These are phyloP conservation scores for Halichondria panicea DNA, from an alignment of 37 sponge, comb jelly and placozoan species.

Conservation along the genomic window DNA sequence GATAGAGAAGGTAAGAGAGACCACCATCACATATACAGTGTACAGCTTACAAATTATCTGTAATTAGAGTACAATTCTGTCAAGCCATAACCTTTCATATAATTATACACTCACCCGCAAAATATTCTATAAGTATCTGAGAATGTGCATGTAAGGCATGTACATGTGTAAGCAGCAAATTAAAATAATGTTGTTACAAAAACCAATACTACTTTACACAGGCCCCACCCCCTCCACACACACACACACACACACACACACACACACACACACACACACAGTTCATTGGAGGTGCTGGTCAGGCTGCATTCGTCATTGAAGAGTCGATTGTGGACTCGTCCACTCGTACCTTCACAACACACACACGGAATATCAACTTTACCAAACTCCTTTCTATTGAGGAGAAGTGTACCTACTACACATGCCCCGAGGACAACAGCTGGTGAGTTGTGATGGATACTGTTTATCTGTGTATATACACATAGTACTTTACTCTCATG, in stretches of 20 bases:
- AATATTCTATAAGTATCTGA: no score
- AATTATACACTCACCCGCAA: no score
- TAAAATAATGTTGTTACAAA: not conserved
- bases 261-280: constrained; percentile 35
- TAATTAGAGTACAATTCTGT: no score
- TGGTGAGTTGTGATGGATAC: constrained; percentile 56
- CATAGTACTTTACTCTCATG: no score
- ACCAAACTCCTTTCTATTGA: constrained; percentile 69
- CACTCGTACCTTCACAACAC: constrained; percentile 65
- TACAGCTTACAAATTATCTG: no score
- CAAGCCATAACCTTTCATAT: no score
- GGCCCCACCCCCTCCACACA: not conserved
- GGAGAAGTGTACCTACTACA: constrained; percentile 72
- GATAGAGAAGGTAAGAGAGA: constrained; percentile 36
- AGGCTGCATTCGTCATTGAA: constrained; percentile 62
- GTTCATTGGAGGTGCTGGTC: constrained; percentile 37
- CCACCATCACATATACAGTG: no score
- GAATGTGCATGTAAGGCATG: no score
- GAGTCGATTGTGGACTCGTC: constrained; percentile 76
- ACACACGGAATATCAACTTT: constrained; percentile 75
- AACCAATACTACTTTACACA: not conserved
- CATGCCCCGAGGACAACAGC: constrained; percentile 55
- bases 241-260: constrained; percentile 21
- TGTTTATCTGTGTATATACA: no score
- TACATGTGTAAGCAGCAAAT: no score